Percentiles rank a stretch among this genome's conserved stretches.
Conservation (phyloP, 2,888 invertebrate species). For the Molorchus minor region DNA sequence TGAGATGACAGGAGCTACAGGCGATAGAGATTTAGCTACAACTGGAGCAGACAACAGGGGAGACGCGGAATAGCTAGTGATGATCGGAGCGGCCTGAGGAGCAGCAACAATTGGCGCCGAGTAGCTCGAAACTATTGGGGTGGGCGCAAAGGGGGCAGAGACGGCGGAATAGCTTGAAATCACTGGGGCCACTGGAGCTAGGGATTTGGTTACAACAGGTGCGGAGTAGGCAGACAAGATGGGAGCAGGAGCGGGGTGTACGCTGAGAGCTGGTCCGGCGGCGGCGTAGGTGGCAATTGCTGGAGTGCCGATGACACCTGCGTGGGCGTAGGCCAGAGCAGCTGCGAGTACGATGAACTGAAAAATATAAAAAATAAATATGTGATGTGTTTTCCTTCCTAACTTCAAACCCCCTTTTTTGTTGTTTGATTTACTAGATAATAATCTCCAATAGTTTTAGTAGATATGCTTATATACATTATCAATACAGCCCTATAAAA, state of each 20-base stretch:
- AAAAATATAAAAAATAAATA: too few species aligned
- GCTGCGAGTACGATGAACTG: slow-evolving; percentile 68
- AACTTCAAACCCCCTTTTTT: too few species aligned
- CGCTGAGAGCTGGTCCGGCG: slow-evolving; percentile 39
- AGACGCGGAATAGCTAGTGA: neutral
- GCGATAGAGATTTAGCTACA: slow-evolving; percentile 27
- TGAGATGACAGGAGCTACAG: slow-evolving; percentile 17
- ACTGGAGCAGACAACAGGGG: slow-evolving; percentile 15
- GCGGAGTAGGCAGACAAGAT: slow-evolving; percentile 11
- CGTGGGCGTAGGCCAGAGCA: slow-evolving; percentile 69
- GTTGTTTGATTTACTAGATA: too few species aligned
- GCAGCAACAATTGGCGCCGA: slow-evolving; percentile 14
- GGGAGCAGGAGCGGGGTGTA: slow-evolving; percentile 23
- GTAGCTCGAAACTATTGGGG: slow-evolving; percentile 14
- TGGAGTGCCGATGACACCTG: slow-evolving; percentile 63
- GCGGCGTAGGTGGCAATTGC: slow-evolving; percentile 38
- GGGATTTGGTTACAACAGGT: slow-evolving; percentile 15
- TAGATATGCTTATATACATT: too few species aligned
- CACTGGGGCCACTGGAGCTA: slow-evolving; percentile 35
- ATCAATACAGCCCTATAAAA: too few species aligned
- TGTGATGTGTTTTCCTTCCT: neutral
- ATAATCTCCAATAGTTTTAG: too few species aligned
- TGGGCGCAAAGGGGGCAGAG: slow-evolving; percentile 20
- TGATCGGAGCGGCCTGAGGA: slow-evolving; percentile 6
- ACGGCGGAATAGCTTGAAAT: slow-evolving; percentile 45